Percentiles rank a stretch among this genome's conserved stretches.
phyloP scores from a whole-genome alignment of 2,888 invertebrate genomes.

The Morpho achilles region DNA sequence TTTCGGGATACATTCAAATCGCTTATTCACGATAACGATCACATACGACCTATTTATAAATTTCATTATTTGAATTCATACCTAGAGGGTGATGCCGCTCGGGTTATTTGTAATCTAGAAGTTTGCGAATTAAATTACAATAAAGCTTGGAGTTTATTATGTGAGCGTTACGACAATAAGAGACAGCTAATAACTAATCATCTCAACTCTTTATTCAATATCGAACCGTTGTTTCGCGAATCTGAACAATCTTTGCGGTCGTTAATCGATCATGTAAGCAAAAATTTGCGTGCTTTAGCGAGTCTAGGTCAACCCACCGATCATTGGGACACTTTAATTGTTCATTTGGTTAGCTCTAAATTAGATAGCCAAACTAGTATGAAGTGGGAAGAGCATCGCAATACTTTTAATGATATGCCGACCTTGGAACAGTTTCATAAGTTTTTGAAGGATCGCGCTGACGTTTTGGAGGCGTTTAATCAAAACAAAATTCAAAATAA shows the following conservation, averaged over 20 bases:
- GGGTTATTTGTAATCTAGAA: slow-evolving; percentile 13
- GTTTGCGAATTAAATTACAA: slow-evolving; percentile 18
- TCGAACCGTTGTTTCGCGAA: slow-evolving; percentile 18
- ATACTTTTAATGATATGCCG: slow-evolving; percentile 8
- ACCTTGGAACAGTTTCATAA: slow-evolving; percentile 23
- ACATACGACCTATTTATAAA: slow-evolving; percentile 19
- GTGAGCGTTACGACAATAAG: slow-evolving; percentile 23
- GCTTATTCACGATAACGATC: slow-evolving; percentile 1
- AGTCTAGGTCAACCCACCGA: slow-evolving; percentile 26
- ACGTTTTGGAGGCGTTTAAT: slow-evolving; percentile 7
- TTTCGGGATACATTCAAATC: slow-evolving; percentile 6
- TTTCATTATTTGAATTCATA: slow-evolving; percentile 26
- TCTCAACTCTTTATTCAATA: slow-evolving; percentile 18
- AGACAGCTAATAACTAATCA: slow-evolving; percentile 23
- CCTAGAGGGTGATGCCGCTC: slow-evolving; percentile 22
- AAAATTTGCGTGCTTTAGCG: slow-evolving; percentile 27
- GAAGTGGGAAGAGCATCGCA: background rate
- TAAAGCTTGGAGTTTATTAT: background rate
- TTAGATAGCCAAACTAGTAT: slow-evolving; percentile 17
- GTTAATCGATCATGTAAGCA: slow-evolving; percentile 26
- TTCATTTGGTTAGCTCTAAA: slow-evolving; percentile 19
- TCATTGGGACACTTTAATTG: slow-evolving; percentile 21
- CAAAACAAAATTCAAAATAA: background rate
- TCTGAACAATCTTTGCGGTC: slow-evolving; percentile 23
- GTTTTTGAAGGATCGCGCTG: slow-evolving; percentile 13